Conservation (phyloP, 2,888 invertebrate genomes). For the Atrina japonica region DNA sequence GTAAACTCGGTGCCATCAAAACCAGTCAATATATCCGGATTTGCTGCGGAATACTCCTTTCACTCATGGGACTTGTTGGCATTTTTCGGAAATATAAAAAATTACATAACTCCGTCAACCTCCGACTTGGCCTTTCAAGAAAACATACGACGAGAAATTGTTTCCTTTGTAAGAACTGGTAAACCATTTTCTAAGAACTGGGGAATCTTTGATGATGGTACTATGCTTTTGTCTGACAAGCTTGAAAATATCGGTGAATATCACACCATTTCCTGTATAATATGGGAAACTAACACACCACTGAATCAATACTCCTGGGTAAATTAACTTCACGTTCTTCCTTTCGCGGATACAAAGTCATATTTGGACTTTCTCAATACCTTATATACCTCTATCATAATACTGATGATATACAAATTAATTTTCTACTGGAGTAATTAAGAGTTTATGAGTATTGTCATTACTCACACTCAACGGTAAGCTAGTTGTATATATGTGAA, state of each 20-base stretch:
- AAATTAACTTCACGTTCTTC: too few relatives aligned
- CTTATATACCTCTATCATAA: too few relatives aligned
- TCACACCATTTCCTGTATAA: constrained; percentile 58
- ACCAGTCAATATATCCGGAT: constrained; percentile 48
- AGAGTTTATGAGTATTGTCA: too few relatives aligned
- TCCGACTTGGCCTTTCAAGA: constrained; percentile 54
- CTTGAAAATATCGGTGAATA: constrained; percentile 39
- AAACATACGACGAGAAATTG: constrained; percentile 55
- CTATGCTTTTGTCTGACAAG: constrained; percentile 52
- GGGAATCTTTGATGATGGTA: constrained; percentile 49
- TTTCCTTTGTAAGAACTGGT: constrained; percentile 58
- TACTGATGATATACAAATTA: too few relatives aligned
- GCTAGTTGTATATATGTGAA: too few relatives aligned
- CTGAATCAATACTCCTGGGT: constrained; percentile 68
- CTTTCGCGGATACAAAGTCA: too few relatives aligned
- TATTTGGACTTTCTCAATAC: too few relatives aligned
- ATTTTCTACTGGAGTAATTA: too few relatives aligned
- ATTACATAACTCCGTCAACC: constrained; percentile 36
- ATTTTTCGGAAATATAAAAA: constrained; percentile 58
- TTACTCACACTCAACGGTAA: too few relatives aligned
- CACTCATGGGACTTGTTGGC: constrained; percentile 66
- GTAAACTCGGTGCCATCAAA: constrained; percentile 57
- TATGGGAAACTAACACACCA: constrained; percentile 60
- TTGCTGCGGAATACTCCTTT: constrained; percentile 53
- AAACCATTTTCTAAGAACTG: constrained; percentile 48